Base-by-base conservation (phyloP, 2,797 vertebrate genomes). In the Ctenopoma kingsleyae region DNA sequence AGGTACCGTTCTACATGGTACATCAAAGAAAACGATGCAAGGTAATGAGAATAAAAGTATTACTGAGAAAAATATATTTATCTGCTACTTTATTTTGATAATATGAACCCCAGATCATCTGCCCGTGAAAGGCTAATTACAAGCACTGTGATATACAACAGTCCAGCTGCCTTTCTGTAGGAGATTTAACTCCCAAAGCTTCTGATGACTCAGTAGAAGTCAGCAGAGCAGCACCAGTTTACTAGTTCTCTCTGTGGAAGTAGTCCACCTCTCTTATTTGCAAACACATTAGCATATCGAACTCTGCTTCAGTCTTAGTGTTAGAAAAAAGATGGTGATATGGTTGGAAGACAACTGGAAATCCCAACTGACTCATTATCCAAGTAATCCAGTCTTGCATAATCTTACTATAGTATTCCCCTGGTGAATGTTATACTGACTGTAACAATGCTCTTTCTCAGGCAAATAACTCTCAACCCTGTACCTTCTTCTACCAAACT, bases 351-450 rank as follows among this genome's bases (percentile, higher is more conserved):
- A 60, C 48, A 23, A 49, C n/a, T 40, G 44, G 38, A 43, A 50
- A 55, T 70, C 71, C 51, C 71, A n/a, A 0, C 8, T 36, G 76
- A 54, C 66, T 66, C 56, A 70, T 66, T 74, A 65, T 56, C 61
- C 30, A 52, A 65, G 51, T 57, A 44, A 65, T 61, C 38, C 46
- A 68, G 48, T 9, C 19, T 35, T 15, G 15, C 38, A 38, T 12
- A 56, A 61, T 56, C 16, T 68, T 11, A 43, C 51, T 22, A 27
- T 23, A 23, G n/a, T 41, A 38, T 48, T 6, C 41, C 48, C 27
- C 8, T 44, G 60, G 55, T 49, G 15, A 50, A 70, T 44, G 9
- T 44, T 59, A 41, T 2, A 65, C 30, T 56, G 16, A 12, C 51
- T 50, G 22, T 44, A 25, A 47, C 35, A 43, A 43, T 27, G 20